These are phyloP conservation scores for Casuarius casuarius DNA, from an alignment of 2,113 vertebrate genomes.

Conservation along the genomic window DNA sequence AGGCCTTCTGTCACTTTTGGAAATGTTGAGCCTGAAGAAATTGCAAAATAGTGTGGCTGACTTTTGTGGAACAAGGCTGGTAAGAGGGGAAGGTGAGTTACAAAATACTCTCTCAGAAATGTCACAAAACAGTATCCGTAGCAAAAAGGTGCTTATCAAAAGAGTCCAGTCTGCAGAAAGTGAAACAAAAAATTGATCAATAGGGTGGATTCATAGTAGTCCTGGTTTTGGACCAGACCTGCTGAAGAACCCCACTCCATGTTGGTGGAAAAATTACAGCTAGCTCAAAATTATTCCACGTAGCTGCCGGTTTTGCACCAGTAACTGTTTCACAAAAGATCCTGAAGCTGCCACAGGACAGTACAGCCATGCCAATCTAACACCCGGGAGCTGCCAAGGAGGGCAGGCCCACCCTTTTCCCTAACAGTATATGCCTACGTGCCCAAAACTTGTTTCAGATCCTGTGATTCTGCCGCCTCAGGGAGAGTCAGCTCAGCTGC, in stretches of 20 bases:
- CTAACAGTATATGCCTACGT: not conserved
- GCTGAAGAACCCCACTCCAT: too few relatives aligned
- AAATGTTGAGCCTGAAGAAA: not conserved
- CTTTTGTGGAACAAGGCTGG: not conserved
- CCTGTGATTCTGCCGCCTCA: not conserved
- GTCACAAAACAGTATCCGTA: not conserved
- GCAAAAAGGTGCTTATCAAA: not conserved
- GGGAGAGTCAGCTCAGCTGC: not conserved
- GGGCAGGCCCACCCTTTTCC: not conserved
- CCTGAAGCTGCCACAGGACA: not conserved
- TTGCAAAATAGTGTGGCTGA: not conserved
- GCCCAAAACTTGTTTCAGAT: not conserved
- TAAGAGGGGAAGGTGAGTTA: not conserved
- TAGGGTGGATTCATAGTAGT: accelerated
- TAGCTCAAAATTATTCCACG: not conserved
- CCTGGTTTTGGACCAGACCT: not conserved
- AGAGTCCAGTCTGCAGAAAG: not conserved
- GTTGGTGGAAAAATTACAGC: not conserved
- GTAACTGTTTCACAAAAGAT: not conserved
- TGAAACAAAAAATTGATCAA: not conserved
- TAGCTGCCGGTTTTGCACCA: not conserved
- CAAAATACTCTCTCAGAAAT: not conserved
- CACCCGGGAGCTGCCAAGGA: not conserved
- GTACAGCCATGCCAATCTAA: not conserved
- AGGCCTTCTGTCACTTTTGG: not conserved